These are phyloP conservation scores for Ochlodes sylvanus DNA, from an alignment of 2,888 invertebrate genomes.

Conservation along the genomic window DNA sequence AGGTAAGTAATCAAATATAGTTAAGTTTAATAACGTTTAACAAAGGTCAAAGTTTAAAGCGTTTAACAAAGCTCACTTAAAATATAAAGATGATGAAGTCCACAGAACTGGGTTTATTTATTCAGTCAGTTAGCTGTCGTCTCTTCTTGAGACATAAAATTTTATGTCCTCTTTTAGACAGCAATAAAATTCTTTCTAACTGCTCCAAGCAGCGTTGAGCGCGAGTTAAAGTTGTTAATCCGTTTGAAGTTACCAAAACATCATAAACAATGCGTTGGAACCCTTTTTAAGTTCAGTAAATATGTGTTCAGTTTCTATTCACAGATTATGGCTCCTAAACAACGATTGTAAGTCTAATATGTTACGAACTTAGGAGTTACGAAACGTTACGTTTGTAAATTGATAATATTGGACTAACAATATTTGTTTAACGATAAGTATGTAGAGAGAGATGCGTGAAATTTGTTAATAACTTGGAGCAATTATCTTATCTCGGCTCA, in stretches of 20 bases:
- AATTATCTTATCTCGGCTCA: constrained; percentile 75
- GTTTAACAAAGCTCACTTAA: constrained; percentile 33
- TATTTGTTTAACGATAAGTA: constrained; percentile 77
- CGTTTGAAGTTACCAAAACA: constrained; percentile 58
- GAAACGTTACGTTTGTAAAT: constrained; percentile 62
- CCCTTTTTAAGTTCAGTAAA: constrained; percentile 53
- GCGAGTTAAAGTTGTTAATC: constrained; percentile 61
- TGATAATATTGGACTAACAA: constrained; percentile 68
- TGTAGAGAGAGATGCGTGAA: constrained; percentile 67
- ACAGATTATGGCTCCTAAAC: constrained; percentile 48
- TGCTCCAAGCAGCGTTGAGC: constrained; percentile 67
- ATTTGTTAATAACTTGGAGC: constrained; percentile 77
- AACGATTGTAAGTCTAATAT: constrained; percentile 45
- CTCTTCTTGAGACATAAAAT: constrained; percentile 64
- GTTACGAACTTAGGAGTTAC: constrained; percentile 54
- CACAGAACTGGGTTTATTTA: constrained; percentile 43
- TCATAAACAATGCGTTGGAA: constrained; percentile 55
- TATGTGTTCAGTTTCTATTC: constrained; percentile 53
- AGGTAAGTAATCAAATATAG: too few relatives aligned
- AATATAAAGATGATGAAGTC: not conserved
- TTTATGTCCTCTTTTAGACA: constrained; percentile 68
- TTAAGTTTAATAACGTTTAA: constrained; percentile 32
- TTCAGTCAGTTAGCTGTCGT: constrained; percentile 61
- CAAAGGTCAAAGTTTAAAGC: constrained; percentile 46
- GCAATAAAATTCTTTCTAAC: constrained; percentile 72